phyloP scores from a whole-genome alignment of 2,113 vertebrate genomes.

The Capricornis sumatraensis region DNA sequence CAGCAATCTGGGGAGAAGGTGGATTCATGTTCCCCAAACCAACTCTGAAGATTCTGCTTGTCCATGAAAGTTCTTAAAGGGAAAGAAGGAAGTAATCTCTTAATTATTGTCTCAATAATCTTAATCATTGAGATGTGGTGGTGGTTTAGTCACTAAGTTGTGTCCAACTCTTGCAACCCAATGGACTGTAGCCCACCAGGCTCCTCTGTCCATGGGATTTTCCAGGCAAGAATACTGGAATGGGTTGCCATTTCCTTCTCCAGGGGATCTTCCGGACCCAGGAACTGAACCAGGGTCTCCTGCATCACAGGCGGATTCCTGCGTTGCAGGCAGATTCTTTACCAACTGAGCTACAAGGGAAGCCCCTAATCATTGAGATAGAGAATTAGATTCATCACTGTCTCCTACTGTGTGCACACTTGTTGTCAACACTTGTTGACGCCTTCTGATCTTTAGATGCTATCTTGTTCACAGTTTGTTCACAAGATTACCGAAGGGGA shows the following conservation, averaged over 20 bases:
- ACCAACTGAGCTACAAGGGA: background rate
- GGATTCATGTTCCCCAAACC: background rate
- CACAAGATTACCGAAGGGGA: background rate
- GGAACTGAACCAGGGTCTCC: background rate
- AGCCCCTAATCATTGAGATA: background rate
- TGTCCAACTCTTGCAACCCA: background rate
- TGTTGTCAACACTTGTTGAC: background rate
- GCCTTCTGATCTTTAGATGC: background rate
- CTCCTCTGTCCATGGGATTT: background rate
- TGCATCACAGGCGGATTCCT: background rate
- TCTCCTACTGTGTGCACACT: background rate
- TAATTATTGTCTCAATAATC: background rate
- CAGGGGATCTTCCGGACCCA: background rate
- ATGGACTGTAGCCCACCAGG: background rate
- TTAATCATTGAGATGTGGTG: background rate
- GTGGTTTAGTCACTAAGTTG: background rate
- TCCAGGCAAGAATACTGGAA: background rate
- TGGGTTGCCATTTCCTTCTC: background rate
- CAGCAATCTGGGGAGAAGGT: background rate
- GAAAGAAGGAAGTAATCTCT: background rate
- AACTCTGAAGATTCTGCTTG: background rate
- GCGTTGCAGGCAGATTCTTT: background rate
- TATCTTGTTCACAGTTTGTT: background rate
- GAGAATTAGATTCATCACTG: background rate
- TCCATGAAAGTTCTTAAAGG: background rate